Conservation (phyloP, 2,113 vertebrate species). For the Okapia johnstoni region DNA sequence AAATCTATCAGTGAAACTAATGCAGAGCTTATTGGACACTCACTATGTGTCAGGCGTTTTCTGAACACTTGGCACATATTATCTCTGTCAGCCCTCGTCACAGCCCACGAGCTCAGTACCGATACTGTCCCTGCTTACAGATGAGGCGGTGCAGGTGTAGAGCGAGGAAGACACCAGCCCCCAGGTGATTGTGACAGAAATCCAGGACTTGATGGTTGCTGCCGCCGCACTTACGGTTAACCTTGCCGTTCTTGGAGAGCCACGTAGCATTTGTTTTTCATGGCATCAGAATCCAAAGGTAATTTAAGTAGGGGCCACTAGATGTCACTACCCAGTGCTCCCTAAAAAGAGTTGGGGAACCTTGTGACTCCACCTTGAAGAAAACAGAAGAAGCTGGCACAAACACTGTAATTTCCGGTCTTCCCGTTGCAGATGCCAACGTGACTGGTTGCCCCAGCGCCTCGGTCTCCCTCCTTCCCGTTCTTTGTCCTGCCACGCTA, state of each 20-base stretch:
- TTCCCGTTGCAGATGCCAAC: background rate
- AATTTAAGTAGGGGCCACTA: conserved; percentile 46
- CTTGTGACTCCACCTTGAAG: background rate
- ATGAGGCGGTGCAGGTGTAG: background rate
- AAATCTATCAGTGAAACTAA: background rate
- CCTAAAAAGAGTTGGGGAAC: background rate
- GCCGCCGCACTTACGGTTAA: background rate
- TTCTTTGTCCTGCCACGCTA: background rate
- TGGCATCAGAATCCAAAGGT: background rate
- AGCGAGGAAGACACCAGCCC: background rate
- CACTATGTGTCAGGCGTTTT: background rate
- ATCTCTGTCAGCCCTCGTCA: background rate
- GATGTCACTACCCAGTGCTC: conserved; percentile 17
- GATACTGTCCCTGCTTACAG: background rate
- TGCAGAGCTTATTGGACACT: background rate
- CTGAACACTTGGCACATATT: background rate
- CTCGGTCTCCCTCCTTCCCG: background rate
- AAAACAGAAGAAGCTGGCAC: background rate
- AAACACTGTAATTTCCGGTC: background rate
- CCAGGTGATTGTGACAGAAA: background rate
- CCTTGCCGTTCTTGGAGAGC: background rate
- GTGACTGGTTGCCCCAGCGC: too few relatives aligned
- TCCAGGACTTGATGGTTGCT: background rate
- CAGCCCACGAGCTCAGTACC: accelerated
- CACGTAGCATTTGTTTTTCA: background rate